A percentile compares a stretch with the other conserved stretches of the same genome.
These are phyloP conservation scores for Poeciliopsis gracilis DNA, from an alignment of 2,797 vertebrate genomes.

Conservation along the genomic window DNA sequence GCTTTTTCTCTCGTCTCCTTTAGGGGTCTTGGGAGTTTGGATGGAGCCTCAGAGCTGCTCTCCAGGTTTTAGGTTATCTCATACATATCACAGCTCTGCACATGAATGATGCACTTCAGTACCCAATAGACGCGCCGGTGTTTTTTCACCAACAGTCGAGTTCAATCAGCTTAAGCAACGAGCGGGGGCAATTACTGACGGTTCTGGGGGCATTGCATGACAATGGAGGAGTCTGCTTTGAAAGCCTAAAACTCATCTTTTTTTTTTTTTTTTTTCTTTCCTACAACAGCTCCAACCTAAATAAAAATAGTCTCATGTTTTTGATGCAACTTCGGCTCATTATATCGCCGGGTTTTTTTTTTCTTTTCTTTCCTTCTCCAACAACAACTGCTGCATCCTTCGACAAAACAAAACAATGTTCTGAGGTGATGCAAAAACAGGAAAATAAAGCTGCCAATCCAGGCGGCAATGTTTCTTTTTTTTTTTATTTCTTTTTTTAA, in stretches of 20 bases:
- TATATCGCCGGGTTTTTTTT: conserved; percentile 34
- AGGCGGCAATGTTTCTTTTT: neutral
- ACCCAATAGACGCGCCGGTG: conserved; percentile 14
- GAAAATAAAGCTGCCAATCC: conserved; percentile 40
- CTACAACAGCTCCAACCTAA: conserved; percentile 20
- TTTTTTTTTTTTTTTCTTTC: conserved; percentile 23
- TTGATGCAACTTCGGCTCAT: conserved; percentile 49
- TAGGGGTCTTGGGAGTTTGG: neutral
- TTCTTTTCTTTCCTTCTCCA: neutral
- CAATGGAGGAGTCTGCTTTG: conserved; percentile 14
- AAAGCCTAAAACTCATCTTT: conserved; percentile 16
- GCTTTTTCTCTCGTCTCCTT: neutral
- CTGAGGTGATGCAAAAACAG: conserved; percentile 61
- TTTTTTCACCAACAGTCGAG: conserved; percentile 25
- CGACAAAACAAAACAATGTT: conserved; percentile 52
- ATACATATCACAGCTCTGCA: conserved; percentile 15
- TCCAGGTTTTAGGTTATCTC: conserved; percentile 17
- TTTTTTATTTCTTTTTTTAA: too few relatives aligned
- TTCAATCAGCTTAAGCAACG: conserved; percentile 35
- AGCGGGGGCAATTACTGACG: conserved; percentile 42
- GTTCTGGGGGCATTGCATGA: conserved; percentile 31
- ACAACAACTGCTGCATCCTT: conserved; percentile 29
- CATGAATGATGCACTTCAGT: conserved; percentile 5
- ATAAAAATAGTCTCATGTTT: conserved; percentile 48
- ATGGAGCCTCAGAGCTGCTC: neutral